phyloP scores from a whole-genome alignment of 2,113 vertebrate genomes.

The Columbina picui region DNA sequence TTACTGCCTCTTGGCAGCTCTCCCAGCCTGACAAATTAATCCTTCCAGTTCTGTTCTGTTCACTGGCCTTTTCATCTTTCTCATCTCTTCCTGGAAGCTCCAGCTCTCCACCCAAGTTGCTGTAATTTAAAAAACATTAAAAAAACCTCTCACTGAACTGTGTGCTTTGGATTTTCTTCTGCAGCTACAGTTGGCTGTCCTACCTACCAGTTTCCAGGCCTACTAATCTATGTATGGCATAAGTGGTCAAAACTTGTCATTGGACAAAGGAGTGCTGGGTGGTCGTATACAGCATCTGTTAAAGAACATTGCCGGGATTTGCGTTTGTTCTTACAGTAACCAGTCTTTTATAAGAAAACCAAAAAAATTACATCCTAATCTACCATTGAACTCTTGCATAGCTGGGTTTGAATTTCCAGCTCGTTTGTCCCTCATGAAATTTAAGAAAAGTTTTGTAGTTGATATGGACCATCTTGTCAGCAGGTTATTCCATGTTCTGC shows the following conservation, averaged over 20 bases:
- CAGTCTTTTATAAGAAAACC: background rate
- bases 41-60: background rate
- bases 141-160: background rate
- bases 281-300: background rate
- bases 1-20: background rate
- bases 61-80: background rate
- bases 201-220: background rate
- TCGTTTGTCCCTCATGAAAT: background rate
- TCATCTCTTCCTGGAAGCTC: background rate
- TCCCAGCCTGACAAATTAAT: background rate
- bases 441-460: background rate
- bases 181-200: background rate
- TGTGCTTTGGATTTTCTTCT: background rate
- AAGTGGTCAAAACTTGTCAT: background rate
- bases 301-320: background rate
- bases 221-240: background rate
- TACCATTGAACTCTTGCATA: background rate
- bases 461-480: background rate
- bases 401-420: background rate
- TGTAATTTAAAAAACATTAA: background rate
- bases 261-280: background rate
- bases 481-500: background rate
- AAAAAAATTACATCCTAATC: background rate
- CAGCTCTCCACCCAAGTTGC: background rate
- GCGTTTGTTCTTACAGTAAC: background rate